Conservation (phyloP, 2,888 invertebrate species). For the Eudasyphora cyanicolor region DNA sequence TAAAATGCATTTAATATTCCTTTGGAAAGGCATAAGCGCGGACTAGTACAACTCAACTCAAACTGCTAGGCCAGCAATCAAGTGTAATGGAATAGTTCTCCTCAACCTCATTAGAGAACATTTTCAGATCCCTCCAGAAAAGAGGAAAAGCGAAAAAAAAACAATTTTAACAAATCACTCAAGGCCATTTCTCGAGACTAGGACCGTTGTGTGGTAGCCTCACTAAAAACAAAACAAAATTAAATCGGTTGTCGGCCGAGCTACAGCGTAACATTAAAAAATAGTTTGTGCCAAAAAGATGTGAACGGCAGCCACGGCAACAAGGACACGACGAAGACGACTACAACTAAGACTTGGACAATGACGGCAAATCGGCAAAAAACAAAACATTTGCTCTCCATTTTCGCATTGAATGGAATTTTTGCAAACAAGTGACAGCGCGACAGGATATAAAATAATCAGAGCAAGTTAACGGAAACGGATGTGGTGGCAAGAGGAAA, state of each 20-base stretch:
- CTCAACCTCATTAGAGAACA: constrained; percentile 12
- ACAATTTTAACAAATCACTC: constrained; percentile 40
- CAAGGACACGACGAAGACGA: constrained; percentile 5
- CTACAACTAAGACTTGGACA: not conserved
- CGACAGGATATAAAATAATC: constrained; percentile 78
- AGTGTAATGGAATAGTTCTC: not conserved
- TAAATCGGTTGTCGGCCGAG: constrained; percentile 4
- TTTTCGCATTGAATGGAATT: constrained; percentile 37
- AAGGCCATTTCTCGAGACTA: constrained; percentile 44
- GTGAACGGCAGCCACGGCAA: not conserved
- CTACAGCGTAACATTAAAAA: constrained; percentile 16
- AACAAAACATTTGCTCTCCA: constrained; percentile 13
- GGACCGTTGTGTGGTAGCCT: not conserved
- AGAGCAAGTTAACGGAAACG: constrained; percentile 78
- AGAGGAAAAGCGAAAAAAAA: constrained; percentile 25
- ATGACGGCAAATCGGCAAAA: not conserved
- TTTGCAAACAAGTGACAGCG: constrained; percentile 66
- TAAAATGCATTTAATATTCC: constrained; percentile 11
- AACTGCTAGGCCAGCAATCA: not conserved
- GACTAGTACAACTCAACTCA: not conserved
- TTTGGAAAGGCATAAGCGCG: not conserved
- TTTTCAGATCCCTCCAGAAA: not conserved
- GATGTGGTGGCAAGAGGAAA: constrained; percentile 70
- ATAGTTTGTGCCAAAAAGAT: constrained; percentile 28
- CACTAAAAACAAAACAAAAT: constrained; percentile 18